Evolutionary conservation across 2,113 vertebrate species (phyloP).

Genomic region (Varanus salvator): DNA sequence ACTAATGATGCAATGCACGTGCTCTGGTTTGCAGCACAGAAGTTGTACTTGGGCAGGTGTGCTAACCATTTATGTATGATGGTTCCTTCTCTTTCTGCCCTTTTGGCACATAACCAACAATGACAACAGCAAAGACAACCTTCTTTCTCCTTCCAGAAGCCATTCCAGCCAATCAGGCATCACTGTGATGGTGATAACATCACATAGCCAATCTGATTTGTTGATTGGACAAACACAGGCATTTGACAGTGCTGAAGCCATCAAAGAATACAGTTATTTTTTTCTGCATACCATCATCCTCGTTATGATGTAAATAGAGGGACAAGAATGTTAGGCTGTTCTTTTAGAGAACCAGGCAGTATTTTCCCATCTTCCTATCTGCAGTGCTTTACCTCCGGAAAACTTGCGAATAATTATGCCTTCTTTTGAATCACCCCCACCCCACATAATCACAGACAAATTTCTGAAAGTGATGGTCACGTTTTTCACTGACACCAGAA

Average conservation of each 20-base stretch:
- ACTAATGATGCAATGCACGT: not conserved
- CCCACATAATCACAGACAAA: not conserved
- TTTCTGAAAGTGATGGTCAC: not conserved
- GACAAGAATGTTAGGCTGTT: not conserved
- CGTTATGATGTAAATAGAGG: not conserved
- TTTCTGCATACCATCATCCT: not conserved
- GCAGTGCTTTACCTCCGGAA: not conserved
- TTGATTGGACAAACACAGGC: not conserved
- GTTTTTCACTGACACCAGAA: not conserved
- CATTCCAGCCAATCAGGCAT: not conserved
- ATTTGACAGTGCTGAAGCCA: not conserved
- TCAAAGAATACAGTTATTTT: not conserved
- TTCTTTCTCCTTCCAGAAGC: not conserved
- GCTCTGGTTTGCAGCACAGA: not conserved
- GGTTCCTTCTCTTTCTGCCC: not conserved
- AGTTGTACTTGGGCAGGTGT: not conserved
- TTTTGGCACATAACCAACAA: not conserved
- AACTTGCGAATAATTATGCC: not conserved
- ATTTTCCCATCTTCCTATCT: too few relatives aligned
- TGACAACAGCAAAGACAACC: not conserved
- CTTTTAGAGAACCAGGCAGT: too few relatives aligned
- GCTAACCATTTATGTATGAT: not conserved
- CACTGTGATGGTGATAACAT: not conserved
- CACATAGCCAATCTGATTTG: not conserved
- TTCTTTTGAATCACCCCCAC: not conserved